Evolutionary conservation across 2,797 vertebrate genomes (phyloP).

Genomic region (Microhierax caerulescens): DNA sequence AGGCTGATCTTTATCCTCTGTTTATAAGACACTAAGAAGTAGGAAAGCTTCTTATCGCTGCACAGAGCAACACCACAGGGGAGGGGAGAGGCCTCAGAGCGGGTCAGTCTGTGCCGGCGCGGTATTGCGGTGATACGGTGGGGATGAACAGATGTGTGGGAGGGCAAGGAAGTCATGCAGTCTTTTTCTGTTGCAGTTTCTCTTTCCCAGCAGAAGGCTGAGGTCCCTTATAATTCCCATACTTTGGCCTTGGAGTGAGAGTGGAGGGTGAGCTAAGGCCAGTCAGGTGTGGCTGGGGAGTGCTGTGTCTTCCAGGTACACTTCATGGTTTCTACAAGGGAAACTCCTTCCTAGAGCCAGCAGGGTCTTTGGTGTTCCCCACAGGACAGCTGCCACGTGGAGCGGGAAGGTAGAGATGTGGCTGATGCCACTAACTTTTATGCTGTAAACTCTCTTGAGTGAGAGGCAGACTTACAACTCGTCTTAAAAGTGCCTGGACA

Average conservation of each 20-base stretch:
- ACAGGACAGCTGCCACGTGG: fast-evolving
- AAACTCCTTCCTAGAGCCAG: neutral
- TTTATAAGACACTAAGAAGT: neutral
- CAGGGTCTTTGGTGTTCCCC: neutral
- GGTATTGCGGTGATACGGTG: neutral
- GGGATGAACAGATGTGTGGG: fast-evolving
- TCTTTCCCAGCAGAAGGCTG: neutral
- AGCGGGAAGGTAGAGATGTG: neutral
- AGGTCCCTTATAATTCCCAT: neutral
- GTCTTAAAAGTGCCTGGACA: neutral
- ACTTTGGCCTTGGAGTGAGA: neutral
- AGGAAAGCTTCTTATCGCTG: neutral
- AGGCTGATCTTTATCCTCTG: neutral
- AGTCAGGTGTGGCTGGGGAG: neutral
- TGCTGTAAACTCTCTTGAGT: neutral
- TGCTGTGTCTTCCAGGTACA: neutral
- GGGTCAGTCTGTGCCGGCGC: neutral
- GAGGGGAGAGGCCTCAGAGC: neutral
- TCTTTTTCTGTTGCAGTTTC: neutral
- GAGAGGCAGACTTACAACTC: neutral
- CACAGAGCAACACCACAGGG: neutral
- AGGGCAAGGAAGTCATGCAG: neutral
- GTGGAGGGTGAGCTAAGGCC: neutral
- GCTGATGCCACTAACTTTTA: neutral
- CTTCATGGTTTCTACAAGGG: neutral